A percentile compares a stretch with the other conserved stretches of the same genome.
Conservation (phyloP, 2,797 vertebrate species). For the Sebastes cheni region DNA sequence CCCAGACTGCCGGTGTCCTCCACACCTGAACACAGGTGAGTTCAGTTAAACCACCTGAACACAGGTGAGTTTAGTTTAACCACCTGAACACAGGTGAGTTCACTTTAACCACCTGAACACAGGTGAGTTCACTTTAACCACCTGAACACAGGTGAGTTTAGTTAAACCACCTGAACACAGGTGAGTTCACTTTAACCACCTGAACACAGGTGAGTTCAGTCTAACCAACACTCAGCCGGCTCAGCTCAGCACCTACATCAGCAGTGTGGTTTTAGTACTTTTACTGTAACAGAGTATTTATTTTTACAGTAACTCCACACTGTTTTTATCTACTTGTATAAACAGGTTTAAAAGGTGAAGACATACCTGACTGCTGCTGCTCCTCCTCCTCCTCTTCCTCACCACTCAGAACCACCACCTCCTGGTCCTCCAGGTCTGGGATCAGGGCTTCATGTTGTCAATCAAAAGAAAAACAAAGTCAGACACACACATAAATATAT, state of each 20-base stretch:
- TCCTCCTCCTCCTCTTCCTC: not conserved
- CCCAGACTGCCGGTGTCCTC: not conserved
- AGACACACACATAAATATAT: not conserved
- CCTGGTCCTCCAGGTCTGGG: not conserved
- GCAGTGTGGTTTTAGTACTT: not conserved
- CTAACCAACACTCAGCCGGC: no score
- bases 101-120: no score
- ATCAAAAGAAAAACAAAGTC: not conserved
- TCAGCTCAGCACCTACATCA: no score
- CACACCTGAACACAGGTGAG: slow-evolving; percentile 16
- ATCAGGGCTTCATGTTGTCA: not conserved
- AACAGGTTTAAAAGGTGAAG: not conserved
- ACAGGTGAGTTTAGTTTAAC: no score
- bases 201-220: no score
- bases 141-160: no score
- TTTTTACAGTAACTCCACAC: not conserved
- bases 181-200: no score
- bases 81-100: no score
- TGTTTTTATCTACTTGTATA: no score
- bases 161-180: no score
- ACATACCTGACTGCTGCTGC: not conserved
- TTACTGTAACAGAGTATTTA: not conserved
- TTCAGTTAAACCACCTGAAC: no score
- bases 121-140: no score
- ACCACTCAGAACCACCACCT: not conserved